A percentile compares a stretch with the other conserved stretches of the same genome.
Conservation (phyloP, 2,113 vertebrate genomes). For the Mionectes macconnelli region DNA sequence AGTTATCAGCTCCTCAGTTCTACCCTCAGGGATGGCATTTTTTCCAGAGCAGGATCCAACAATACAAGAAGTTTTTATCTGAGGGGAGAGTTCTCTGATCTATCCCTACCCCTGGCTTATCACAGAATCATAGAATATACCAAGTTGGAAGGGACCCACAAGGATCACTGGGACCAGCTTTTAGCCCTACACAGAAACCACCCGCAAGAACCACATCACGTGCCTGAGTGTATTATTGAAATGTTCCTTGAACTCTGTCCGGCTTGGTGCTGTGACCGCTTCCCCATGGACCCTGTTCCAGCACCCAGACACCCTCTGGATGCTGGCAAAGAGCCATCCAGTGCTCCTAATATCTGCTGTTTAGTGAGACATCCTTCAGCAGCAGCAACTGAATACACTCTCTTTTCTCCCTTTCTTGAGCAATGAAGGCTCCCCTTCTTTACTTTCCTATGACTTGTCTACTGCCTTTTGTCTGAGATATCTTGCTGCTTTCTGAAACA, state of each 20-base stretch:
- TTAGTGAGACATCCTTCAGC: neutral
- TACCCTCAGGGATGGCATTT: neutral
- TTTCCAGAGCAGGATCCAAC: neutral
- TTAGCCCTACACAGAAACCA: neutral
- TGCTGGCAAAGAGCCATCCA: neutral
- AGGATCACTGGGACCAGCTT: neutral
- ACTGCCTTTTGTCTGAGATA: neutral
- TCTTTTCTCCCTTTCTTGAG: neutral
- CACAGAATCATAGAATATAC: fast-evolving
- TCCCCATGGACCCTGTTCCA: neutral
- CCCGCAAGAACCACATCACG: too few species aligned
- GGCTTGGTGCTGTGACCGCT: neutral
- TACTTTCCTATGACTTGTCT: neutral
- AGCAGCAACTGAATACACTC: neutral
- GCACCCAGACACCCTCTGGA: neutral
- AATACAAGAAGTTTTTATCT: neutral
- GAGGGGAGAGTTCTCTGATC: neutral
- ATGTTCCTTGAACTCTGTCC: neutral
- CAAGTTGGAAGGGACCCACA: neutral
- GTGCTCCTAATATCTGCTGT: neutral
- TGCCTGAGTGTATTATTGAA: neutral
- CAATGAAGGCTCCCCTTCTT: neutral
- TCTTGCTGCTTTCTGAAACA: neutral
- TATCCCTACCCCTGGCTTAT: neutral
- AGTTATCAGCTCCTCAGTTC: neutral